Evolutionary conservation across 2,888 invertebrate species (phyloP), one percentile per base, ranked within the genome.

Genomic region (Tillus elongatus): DNA sequence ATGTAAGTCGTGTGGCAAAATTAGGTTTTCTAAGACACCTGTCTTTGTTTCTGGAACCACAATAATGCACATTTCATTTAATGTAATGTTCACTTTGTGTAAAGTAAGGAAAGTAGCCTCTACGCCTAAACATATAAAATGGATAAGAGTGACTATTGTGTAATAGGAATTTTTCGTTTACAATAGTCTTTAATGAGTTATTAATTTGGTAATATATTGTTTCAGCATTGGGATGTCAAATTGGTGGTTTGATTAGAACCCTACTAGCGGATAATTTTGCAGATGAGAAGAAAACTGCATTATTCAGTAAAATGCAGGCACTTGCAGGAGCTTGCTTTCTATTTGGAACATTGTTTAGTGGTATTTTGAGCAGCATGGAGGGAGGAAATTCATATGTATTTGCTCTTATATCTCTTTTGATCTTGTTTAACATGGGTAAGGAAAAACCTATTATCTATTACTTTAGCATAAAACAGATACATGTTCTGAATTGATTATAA

Each of bases 191-290:
- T n/a, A 19, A 19, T 8, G 6, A 19, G 24, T n/a, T 8, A 8
- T n/a, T 19, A 8, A 19, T 19, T 8, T 19, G 24, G n/a, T 19
- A 19, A 8, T 19, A 19, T n/a, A 19, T 19, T 19, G 6, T 19
- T 19, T 19, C 24, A 19, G 24, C 24, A 19, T 19, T 19, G 6
- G 24, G 24, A 19, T 19, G 24, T n/a, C 24, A 19, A 19, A 19
- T 8, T 19, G n/a, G 6, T 6, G 24, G 24, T 8, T 8, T 19
- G 6, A 8, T 19, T 6, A 19, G n/a, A 19, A 19, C 24, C n/a
- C 24, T 19, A 8, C 6, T 19, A n/a, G 6, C 24, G 6, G 24
- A 19, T n/a, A 19, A n/a, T 19, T 8, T 19, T 19, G n/a, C 6
- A 19, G 6, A 6, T 6, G 24, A 8, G 24, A 19, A 19, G n/a